Percentiles rank a stretch among this genome's conserved stretches.
These are phyloP conservation scores for Narcine bancroftii DNA, from an alignment of 2,113 vertebrate genomes.

Conservation along the genomic window DNA sequence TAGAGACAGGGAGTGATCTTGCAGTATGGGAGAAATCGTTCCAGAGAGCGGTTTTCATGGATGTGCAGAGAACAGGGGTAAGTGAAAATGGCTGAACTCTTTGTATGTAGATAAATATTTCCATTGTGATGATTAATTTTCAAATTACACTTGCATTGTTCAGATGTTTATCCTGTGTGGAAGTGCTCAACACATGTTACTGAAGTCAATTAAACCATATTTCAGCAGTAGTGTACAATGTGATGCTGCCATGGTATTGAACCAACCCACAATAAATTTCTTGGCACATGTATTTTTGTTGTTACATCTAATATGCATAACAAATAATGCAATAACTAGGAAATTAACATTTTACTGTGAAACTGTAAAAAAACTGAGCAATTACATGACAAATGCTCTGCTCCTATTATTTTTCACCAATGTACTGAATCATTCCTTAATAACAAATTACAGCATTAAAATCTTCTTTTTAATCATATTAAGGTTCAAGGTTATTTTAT, in stretches of 20 bases:
- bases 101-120: not conserved
- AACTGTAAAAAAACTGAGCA: not conserved
- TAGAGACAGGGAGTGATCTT: constrained; percentile 75
- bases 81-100: constrained; percentile 47
- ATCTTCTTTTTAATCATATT: too few relatives aligned
- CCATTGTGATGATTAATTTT: not conserved
- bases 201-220: too few relatives aligned
- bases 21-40: constrained; percentile 82
- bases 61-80: constrained; percentile 80
- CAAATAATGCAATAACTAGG: not conserved
- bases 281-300: not conserved
- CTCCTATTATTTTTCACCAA: not conserved
- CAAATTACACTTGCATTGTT: not conserved
- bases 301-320: not conserved
- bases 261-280: too few relatives aligned
- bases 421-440: not conserved
- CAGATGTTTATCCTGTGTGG: too few relatives aligned
- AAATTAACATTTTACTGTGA: not conserved
- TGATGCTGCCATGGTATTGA: too few relatives aligned
- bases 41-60: constrained; percentile 81
- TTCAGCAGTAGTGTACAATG: too few relatives aligned
- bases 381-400: not conserved
- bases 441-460: not conserved
- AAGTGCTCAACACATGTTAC: too few relatives aligned
- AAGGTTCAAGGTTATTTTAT: too few relatives aligned